Percentiles rank a stretch among this genome's conserved stretches.
These are phyloP conservation scores for Limnephilus rhombicus DNA, from an alignment of 2,888 invertebrate species.

Conservation along the genomic window DNA sequence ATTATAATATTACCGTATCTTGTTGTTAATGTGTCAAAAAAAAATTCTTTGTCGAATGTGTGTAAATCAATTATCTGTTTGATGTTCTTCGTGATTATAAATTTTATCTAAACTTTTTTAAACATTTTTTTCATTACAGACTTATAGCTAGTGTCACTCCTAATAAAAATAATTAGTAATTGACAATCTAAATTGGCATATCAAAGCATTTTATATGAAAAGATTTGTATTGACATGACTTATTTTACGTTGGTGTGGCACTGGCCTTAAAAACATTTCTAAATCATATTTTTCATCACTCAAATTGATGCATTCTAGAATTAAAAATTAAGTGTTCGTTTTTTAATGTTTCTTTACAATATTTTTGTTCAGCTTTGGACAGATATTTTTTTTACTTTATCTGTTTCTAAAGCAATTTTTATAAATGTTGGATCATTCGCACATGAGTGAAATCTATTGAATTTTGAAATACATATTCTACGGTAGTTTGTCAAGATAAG, in stretches of 20 bases:
- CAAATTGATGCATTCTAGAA: not conserved
- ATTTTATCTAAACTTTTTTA: not conserved
- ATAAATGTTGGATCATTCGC: not conserved
- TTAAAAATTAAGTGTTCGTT: not conserved
- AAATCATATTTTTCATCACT: not conserved
- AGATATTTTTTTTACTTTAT: not conserved
- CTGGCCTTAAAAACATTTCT: not conserved
- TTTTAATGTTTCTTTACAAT: not conserved
- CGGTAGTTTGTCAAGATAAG: not conserved
- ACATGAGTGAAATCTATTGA: not conserved
- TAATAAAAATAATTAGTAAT: not conserved
- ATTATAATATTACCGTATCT: not conserved
- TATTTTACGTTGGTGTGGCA: not conserved
- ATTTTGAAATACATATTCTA: not conserved
- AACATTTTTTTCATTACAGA: constrained; percentile 1
- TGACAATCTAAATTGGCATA: not conserved
- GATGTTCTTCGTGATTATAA: not conserved
- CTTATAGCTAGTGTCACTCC: not conserved
- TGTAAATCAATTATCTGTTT: not conserved
- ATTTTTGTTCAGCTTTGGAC: not conserved
- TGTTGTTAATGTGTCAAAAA: not conserved
- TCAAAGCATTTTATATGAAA: not conserved
- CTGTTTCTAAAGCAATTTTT: not conserved
- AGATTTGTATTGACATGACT: not conserved
- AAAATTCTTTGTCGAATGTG: not conserved